Conservation (phyloP, 2,113 vertebrate species). For the Mesitornis unicolor region DNA sequence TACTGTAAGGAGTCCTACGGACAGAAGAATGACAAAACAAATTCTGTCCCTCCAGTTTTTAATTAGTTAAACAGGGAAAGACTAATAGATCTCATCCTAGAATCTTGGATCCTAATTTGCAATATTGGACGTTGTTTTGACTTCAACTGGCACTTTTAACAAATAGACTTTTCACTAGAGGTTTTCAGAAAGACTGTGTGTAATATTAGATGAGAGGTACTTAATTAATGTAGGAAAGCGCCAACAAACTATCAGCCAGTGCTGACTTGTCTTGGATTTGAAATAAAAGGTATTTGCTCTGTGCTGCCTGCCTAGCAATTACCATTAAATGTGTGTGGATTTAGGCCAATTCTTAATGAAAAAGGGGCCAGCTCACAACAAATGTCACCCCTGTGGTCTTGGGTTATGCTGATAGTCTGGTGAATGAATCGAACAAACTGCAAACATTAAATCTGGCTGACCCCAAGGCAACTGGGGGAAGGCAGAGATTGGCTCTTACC, state of each 20-base stretch:
- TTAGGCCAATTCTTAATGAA: conserved; percentile 60
- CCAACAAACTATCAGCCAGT: conserved; percentile 61
- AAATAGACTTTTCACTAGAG: conserved; percentile 59
- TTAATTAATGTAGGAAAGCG: conserved; percentile 56
- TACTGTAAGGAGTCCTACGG: background rate
- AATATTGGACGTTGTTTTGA: conserved; percentile 37
- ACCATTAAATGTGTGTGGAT: conserved; percentile 48
- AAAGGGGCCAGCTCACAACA: conserved; percentile 36
- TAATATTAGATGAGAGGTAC: conserved; percentile 61
- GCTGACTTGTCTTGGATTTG: conserved; percentile 61
- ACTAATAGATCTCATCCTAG: conserved; percentile 45
- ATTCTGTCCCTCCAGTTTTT: background rate
- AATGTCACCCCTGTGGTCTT: conserved; percentile 30
- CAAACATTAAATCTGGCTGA: background rate
- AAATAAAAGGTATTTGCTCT: conserved; percentile 64
- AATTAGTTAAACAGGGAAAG: conserved; percentile 52
- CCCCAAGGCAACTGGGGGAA: background rate
- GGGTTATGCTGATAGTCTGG: background rate
- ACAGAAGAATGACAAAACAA: conserved; percentile 30
- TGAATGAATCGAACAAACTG: conserved; percentile 17
- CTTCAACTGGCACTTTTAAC: conserved; percentile 53
- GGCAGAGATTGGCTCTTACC: background rate
- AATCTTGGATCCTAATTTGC: conserved; percentile 38
- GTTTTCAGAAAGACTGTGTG: conserved; percentile 37
- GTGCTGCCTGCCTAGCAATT: conserved; percentile 47